These are phyloP conservation scores for Leptothorax acervorum DNA, from an alignment of 2,888 invertebrate genomes.

Conservation along the genomic window DNA sequence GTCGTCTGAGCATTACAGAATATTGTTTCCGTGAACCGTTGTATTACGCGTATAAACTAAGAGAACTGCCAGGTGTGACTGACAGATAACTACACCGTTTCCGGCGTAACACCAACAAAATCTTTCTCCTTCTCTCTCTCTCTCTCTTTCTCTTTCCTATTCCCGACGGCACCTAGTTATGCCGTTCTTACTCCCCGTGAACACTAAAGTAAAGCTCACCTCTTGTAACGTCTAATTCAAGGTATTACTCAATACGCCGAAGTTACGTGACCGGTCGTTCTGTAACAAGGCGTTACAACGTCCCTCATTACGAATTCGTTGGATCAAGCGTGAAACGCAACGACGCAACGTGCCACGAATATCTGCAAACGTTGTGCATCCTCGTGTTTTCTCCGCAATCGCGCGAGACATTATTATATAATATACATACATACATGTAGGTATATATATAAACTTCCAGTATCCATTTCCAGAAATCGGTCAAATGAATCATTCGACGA, in stretches of 20 bases:
- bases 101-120: conserved; percentile 55
- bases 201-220: conserved; percentile 69
- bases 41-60: conserved; percentile 28
- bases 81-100: conserved; percentile 51
- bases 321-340: conserved; percentile 71
- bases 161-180: conserved; percentile 59
- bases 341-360: conserved; percentile 66
- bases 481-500: neutral
- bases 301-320: conserved; percentile 74
- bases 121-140: neutral
- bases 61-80: conserved; percentile 19
- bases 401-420: conserved; percentile 25
- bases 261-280: conserved; percentile 74
- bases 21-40: conserved; percentile 26
- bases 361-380: conserved; percentile 50
- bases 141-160: conserved; percentile 6
- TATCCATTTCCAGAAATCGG: conserved; percentile 6
- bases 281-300: conserved; percentile 74
- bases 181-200: conserved; percentile 62
- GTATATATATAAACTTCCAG: neutral
- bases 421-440: neutral
- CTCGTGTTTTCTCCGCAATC: conserved; percentile 24
- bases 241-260: conserved; percentile 71
- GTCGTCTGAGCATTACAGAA: neutral
- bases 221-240: conserved; percentile 74